A percentile compares a stretch with the other conserved stretches of the same genome.
phyloP scores from a whole-genome alignment of 2,113 vertebrate genomes.

The Gorsachius goisagi region DNA sequence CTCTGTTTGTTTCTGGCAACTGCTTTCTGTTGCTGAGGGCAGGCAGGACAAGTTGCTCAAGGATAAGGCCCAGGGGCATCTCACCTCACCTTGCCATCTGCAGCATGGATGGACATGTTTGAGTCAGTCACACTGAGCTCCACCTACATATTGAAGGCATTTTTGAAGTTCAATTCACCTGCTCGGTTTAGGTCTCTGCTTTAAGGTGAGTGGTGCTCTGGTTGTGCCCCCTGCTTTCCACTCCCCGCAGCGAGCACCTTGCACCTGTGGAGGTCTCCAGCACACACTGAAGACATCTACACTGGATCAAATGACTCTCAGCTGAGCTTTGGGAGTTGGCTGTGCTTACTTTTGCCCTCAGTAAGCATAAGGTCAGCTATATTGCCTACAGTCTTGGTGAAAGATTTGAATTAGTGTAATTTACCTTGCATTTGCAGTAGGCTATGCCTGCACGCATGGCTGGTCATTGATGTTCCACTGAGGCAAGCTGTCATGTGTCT shows the following conservation, averaged over 20 bases:
- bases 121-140: not conserved
- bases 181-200: not conserved
- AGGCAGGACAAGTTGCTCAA: not conserved
- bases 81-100: not conserved
- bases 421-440: not conserved
- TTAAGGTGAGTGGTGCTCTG: not conserved
- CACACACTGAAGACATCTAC: not conserved
- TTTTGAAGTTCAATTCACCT: not conserved
- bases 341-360: not conserved
- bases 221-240: not conserved
- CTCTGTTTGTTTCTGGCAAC: not conserved
- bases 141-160: not conserved
- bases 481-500: not conserved
- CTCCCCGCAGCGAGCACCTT: not conserved
- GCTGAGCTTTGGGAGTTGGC: not conserved
- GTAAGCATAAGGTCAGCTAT: not conserved
- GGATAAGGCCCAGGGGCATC: not conserved
- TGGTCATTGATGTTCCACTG: not conserved
- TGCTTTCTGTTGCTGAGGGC: not conserved
- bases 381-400: not conserved
- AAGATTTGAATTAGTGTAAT: not conserved
- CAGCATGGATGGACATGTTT: not conserved
- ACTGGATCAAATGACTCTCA: not conserved
- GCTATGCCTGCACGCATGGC: not conserved
- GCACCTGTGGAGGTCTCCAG: not conserved